phyloP scores from a whole-genome alignment of 2,888 invertebrate genomes.

The Phyllotreta cruciferae region DNA sequence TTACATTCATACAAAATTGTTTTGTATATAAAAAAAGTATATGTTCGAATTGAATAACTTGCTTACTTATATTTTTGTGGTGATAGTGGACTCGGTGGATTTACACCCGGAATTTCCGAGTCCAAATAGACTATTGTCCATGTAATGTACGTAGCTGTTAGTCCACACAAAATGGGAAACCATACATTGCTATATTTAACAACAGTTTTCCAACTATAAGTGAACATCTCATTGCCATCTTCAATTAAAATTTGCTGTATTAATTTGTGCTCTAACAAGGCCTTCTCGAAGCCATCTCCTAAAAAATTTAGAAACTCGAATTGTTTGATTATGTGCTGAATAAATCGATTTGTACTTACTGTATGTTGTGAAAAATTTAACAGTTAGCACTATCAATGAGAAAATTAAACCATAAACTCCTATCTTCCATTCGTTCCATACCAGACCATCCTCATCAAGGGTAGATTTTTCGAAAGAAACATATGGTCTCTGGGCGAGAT shows the following conservation, averaged over 20 bases:
- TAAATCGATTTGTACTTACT: slow-evolving; percentile 50
- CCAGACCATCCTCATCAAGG: slow-evolving; percentile 37
- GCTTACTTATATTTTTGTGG: slow-evolving; percentile 62
- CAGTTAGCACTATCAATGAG: slow-evolving; percentile 50
- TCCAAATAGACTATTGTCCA: slow-evolving; percentile 69
- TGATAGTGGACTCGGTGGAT: slow-evolving; percentile 67
- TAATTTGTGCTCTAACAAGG: slow-evolving; percentile 51
- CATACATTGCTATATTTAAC: slow-evolving; percentile 54
- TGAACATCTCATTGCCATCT: slow-evolving; percentile 55
- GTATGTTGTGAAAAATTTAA: slow-evolving; percentile 51
- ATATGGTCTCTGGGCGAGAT: slow-evolving; percentile 33
- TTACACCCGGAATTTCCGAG: slow-evolving; percentile 66
- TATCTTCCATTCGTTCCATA: slow-evolving; percentile 53
- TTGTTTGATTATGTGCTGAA: not conserved
- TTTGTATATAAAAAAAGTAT: no score
- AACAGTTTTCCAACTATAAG: slow-evolving; percentile 53
- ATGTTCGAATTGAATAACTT: not conserved
- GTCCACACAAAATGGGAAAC: slow-evolving; percentile 60
- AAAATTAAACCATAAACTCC: slow-evolving; percentile 52
- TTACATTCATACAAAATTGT: no score
- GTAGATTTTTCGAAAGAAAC: slow-evolving; percentile 38
- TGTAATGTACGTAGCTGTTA: slow-evolving; percentile 63
- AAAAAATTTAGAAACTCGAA: slow-evolving; percentile 8
- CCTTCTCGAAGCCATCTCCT: slow-evolving; percentile 41
- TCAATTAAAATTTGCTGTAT: slow-evolving; percentile 52